Percentiles rank a stretch among this genome's conserved stretches.
These are phyloP conservation scores for Polylopha cassiicola DNA, from an alignment of 2,888 invertebrate genomes.

Conservation along the genomic window DNA sequence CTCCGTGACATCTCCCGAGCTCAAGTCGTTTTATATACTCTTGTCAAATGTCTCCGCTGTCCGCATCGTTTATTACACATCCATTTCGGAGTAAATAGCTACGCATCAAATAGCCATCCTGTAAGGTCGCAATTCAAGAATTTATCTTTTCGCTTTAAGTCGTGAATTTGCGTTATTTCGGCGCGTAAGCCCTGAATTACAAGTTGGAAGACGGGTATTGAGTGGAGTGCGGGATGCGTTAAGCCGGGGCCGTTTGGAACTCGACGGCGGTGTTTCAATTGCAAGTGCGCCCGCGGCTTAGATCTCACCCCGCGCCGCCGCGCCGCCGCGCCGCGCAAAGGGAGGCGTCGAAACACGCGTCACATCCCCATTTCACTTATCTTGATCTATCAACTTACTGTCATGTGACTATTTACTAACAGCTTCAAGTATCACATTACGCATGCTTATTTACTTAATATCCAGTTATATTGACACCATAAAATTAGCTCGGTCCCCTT, in stretches of 20 bases:
- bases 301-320: slow-evolving; percentile 50
- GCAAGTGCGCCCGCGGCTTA: slow-evolving; percentile 64
- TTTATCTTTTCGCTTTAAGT: slow-evolving; percentile 31
- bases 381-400: slow-evolving; percentile 38
- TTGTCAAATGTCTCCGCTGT: slow-evolving; percentile 47
- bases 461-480: no score
- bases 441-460: no score
- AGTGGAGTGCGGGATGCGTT: slow-evolving; percentile 62
- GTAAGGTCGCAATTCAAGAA: slow-evolving; percentile 2
- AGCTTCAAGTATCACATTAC: slow-evolving; percentile 37
- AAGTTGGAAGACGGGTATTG: slow-evolving; percentile 67
- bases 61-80: slow-evolving; percentile 45
- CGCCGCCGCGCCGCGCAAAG: slow-evolving; percentile 42
- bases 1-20: slow-evolving; percentile 44
- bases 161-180: slow-evolving; percentile 70
- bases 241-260: slow-evolving; percentile 64
- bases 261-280: slow-evolving; percentile 63
- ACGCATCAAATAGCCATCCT: no score
- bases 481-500: no score
- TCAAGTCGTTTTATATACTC: slow-evolving; percentile 35
- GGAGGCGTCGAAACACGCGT: slow-evolving; percentile 60
- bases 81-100: slow-evolving; percentile 20
- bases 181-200: slow-evolving; percentile 67
- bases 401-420: slow-evolving; percentile 26
- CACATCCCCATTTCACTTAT: slow-evolving; percentile 64